Percentiles rank a stretch among this genome's conserved stretches.
These are phyloP conservation scores for Paradoxurus hermaphroditus DNA, from an alignment of 2,113 vertebrate genomes.

Conservation along the genomic window DNA sequence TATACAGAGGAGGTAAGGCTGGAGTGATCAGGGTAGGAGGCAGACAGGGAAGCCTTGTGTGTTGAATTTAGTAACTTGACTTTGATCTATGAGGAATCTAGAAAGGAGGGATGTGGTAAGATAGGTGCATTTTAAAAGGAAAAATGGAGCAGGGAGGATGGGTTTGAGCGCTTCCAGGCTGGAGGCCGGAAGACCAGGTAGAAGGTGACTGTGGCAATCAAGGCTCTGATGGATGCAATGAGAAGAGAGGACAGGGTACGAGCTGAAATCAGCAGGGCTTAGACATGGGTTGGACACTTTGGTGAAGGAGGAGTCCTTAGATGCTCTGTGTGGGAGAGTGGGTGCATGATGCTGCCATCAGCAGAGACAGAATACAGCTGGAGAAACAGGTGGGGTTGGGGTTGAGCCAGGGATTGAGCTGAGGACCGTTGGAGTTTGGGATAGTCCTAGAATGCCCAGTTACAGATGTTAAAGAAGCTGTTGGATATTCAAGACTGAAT, in stretches of 20 bases:
- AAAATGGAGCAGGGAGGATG: neutral
- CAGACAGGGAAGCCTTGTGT: neutral
- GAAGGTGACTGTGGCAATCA: neutral
- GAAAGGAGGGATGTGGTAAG: slow-evolving; percentile 5
- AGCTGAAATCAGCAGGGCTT: neutral
- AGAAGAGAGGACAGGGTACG: neutral
- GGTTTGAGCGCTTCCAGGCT: neutral
- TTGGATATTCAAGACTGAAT: neutral
- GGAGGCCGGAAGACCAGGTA: neutral
- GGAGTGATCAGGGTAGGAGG: neutral
- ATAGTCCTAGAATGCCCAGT: neutral
- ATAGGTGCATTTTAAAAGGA: slow-evolving; percentile 27
- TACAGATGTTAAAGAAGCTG: neutral
- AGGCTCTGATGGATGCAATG: neutral
- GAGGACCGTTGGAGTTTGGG: neutral
- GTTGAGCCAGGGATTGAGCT: neutral
- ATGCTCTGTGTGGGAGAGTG: neutral
- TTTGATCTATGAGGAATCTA: slow-evolving; percentile 41
- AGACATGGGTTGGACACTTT: neutral
- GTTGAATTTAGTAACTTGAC: slow-evolving; percentile 53
- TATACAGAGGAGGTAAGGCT: slow-evolving; percentile 17
- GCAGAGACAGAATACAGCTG: neutral
- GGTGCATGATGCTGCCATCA: neutral
- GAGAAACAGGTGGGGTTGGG: neutral
- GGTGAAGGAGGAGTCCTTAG: neutral